Evolutionary conservation across 2,888 invertebrate species (phyloP), one percentile per base, ranked within the genome.

Genomic region (Oxytorus armatus): DNA sequence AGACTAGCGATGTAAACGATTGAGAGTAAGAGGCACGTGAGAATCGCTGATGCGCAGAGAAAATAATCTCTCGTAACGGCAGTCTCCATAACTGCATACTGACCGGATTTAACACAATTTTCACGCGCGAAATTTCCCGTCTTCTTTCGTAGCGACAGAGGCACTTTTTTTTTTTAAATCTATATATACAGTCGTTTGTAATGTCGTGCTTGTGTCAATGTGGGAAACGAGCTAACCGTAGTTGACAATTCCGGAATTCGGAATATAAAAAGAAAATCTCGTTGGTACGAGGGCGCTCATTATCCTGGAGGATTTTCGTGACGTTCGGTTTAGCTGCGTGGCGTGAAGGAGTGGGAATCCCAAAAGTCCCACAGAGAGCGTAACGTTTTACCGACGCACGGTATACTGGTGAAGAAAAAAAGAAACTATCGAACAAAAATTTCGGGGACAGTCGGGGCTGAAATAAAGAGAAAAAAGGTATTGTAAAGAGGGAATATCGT

Each of bases 1-100:
- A 98, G 94, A 92, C 98, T 98, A 76, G 95, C 96, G 83, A 98
- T 97, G 93, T 97, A 98, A 42, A 95, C 93, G 84, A 96, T 92
- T 10, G 97, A 96, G 87, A 98, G 93, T 80, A 95, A 92, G 84
- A 97, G 93, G 92, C 97, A 97, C 85, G 96, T 94, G 83, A 95
- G 92, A 86, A 96, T 93, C 66, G 96, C 95, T 87, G 93, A 93
- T 83, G 93, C 88, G 89, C 95, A 95, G 65, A 68, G 79, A 86
- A 89, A 88, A 82, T 89, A 86, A 83, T 84, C 87, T 86, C 88
- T 89, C 86, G 83, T 85, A 77, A 89, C 84, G 81, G 77, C 81
- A 85, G 86, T 86, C 86, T 89, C 89, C 90, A 90, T 89, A 86
- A 87, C 88, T 90, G 89, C 90, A 90, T 90, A 89, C 88, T 79